Percentiles rank a stretch among this genome's conserved stretches.
These are phyloP conservation scores for Poecilia picta DNA, from an alignment of 2,797 vertebrate species.

Conservation along the genomic window DNA sequence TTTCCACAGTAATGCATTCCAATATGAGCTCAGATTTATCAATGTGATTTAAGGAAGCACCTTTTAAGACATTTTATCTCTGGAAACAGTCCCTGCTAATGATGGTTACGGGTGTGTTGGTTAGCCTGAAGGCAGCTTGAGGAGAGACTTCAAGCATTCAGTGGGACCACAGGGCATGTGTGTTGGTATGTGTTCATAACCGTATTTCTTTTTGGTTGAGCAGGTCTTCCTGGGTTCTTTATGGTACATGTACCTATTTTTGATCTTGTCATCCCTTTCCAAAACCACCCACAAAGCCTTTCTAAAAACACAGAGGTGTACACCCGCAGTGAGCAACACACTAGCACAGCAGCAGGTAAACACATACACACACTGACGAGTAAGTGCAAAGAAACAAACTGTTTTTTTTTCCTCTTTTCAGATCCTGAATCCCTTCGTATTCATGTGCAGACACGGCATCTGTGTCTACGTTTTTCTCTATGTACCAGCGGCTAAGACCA, in stretches of 20 bases:
- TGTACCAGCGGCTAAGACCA: conserved; percentile 44
- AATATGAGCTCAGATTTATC: conserved; percentile 11
- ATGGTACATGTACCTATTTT: conserved; percentile 48
- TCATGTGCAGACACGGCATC: conserved; percentile 2
- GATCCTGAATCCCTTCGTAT: conserved; percentile 54
- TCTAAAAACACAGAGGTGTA: conserved; percentile 51
- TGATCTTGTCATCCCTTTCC: conserved; percentile 62
- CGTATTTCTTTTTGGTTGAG: conserved; percentile 45
- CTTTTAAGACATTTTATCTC: conserved; percentile 27
- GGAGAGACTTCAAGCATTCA: conserved; percentile 45
- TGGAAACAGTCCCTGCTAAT: conserved; percentile 63
- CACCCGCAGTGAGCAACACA: conserved; percentile 48
- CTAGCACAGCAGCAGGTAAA: conserved; percentile 28
- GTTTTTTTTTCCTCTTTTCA: conserved; percentile 46
- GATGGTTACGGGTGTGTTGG: conserved; percentile 47
- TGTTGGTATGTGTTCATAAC: conserved; percentile 23
- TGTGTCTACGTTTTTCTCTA: conserved; percentile 30
- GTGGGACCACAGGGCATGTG: conserved; percentile 32
- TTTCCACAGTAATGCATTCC: neutral
- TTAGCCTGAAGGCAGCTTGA: conserved; percentile 60
- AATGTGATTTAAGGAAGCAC: conserved; percentile 5
- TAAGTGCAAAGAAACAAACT: conserved; percentile 47
- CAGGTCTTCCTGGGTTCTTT: conserved; percentile 43
- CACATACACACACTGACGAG: conserved; percentile 17
- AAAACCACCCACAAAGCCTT: conserved; percentile 59